A percentile compares a stretch with the other conserved stretches of the same genome.
These are phyloP conservation scores for Laterallus jamaicensis DNA, from an alignment of 2,113 vertebrate species.

Conservation along the genomic window DNA sequence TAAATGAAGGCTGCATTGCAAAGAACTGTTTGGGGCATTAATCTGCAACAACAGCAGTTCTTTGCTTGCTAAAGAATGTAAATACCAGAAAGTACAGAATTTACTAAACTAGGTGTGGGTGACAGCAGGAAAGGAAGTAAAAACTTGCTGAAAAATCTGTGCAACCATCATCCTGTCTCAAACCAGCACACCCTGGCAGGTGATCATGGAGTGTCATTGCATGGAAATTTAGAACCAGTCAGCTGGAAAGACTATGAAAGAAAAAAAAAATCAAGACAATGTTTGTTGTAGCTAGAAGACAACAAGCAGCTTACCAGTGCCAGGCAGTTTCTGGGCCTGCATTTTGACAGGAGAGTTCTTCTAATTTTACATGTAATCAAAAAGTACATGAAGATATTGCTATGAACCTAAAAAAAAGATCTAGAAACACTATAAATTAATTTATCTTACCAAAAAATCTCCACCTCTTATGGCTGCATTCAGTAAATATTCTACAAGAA, in stretches of 20 bases:
- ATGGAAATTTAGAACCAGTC: background rate
- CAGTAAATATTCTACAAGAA: background rate
- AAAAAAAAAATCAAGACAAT: background rate
- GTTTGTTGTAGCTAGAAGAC: background rate
- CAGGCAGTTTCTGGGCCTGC: background rate
- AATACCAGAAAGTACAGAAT: background rate
- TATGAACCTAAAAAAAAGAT: background rate
- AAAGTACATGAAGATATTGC: background rate
- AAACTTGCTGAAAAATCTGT: background rate
- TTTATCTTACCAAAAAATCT: background rate
- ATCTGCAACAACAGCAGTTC: background rate
- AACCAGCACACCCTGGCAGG: background rate
- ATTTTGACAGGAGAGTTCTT: background rate
- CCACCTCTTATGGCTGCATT: background rate
- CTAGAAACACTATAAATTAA: background rate
- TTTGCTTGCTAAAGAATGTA: background rate
- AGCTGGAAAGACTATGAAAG: background rate
- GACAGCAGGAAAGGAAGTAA: background rate
- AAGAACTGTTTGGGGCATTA: background rate
- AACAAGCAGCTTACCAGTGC: background rate
- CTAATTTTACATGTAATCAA: background rate
- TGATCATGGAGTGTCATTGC: background rate
- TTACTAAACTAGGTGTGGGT: background rate
- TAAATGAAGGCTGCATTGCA: background rate
- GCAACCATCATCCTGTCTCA: background rate